Conservation (phyloP, 2,797 vertebrate genomes). For the Tinamus major region DNA sequence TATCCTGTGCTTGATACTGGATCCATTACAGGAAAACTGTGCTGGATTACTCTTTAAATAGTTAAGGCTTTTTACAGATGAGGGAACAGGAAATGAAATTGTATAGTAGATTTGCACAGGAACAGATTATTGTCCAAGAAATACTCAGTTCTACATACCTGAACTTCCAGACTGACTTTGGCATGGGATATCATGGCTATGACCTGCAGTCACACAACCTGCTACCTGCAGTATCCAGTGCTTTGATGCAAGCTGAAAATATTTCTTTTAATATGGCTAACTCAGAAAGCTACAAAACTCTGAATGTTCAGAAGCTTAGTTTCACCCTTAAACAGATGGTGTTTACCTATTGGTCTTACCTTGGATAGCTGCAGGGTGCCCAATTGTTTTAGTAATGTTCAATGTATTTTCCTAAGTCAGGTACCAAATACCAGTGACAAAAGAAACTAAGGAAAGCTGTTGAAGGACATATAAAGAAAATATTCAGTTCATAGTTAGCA, state of each 20-base stretch:
- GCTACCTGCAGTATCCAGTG: neutral
- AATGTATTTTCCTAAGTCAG: neutral
- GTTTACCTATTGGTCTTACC: neutral
- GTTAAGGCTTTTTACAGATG: neutral
- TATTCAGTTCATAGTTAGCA: neutral
- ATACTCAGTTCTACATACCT: neutral
- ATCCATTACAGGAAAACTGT: neutral
- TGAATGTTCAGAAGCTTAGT: neutral
- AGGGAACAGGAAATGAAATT: neutral
- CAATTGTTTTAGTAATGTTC: neutral
- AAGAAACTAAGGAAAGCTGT: neutral
- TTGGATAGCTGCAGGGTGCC: neutral
- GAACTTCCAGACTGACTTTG: neutral
- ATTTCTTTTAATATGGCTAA: neutral
- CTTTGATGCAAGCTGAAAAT: neutral
- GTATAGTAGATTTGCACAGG: neutral
- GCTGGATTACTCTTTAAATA: neutral
- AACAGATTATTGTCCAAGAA: neutral
- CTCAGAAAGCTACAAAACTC: neutral
- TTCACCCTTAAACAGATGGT: neutral
- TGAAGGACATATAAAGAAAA: neutral
- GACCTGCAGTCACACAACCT: no score
- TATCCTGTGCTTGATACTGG: neutral
- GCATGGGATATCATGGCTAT: rapidly evolving
- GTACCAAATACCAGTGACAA: neutral